Evolutionary conservation across 2,113 vertebrate species (phyloP), one percentile per base, ranked within the genome.

Genomic region (Scytalopus superciliaris): DNA sequence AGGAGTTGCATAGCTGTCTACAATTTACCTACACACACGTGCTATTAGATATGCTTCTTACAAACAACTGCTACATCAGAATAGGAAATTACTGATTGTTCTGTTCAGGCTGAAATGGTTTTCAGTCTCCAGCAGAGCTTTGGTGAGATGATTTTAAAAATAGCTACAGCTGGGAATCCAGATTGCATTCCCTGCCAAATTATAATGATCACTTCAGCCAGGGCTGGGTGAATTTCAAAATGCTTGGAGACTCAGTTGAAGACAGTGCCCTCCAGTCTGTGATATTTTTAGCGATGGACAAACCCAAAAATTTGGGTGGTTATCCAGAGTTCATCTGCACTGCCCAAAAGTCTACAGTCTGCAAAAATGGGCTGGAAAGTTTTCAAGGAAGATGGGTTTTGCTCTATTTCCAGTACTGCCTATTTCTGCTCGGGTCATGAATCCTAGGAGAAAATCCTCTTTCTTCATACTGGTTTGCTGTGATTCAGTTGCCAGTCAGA

Each of bases 281-380:
- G 83, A 35, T 97, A 96, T 96, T 91, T 96, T 96, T 96, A 96
- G 94, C 0, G 0, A 93, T 4, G 76, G 74, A 83, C 73, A 96
- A 97, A 96, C 92, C 88, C 92, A 90, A 94, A 96, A 93, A 75
- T 94, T 39, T 73, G 66, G 25, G 80, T 95, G 86, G 96, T 94
- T 96, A 92, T 97, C 90, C 94, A 97, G 92, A 93, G 95, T 97
- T 96, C 92, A 91, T 93, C 82, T 90, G 72, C 40, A 27, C 93
- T 84, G 69, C 92, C 83, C 85, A 95, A 95, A 95, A 25, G 92
- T 85, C 83, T 94, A 22, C 76, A 76, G 92, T 92, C 76, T 93
- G 96, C 93, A 96, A 87, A 96, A 96, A 40, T 25, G 76, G 88
- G 49, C 83, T 95, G 96, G 93, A 94, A 90, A 60, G 66, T 47